Base-by-base conservation (phyloP, 2,113 vertebrate genomes). In the Brachyistius frenatus region DNA sequence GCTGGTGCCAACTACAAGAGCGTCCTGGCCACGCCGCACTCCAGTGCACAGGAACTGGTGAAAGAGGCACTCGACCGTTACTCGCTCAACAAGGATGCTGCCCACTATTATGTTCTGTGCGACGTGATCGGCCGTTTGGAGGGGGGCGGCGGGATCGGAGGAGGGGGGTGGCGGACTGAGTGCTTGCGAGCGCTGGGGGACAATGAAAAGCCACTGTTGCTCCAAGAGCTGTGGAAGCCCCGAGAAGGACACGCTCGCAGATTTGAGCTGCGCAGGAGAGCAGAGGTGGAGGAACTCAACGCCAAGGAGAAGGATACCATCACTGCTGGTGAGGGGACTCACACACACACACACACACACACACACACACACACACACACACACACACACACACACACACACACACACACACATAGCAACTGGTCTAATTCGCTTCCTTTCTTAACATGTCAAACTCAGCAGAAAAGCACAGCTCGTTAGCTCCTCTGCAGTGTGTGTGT, bases 141-240 rank as follows among this genome's bases (percentile, higher is more conserved):
- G 49, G 96, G 91, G 1, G 76, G 89, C 73, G 86, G 86, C 0
- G 76, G 78, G 3, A 74, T 80, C 0, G 84, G 75, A 7, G 90
- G 81, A 7, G 35, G 57, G 3, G 92, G 69, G 9, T 99, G 98
- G 98, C 90, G 95, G 66, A 97, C 93, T 0, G 95, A 96, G 31
- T 97, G 96, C 36, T 73, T 99, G 71, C 94, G 97, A 39, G 96
- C 97, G 0, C 89, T 99, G 16, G 96, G 95, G 0, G 97, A 97
- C 92, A 95, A 97, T 0, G 98, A 99, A 87, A 98, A 98, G 87
- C 98, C 98, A 0, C 95, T 99, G 66, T 88, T 98, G 87, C 95
- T 98, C 73, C 98, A 99, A 79, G 96, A 97, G 46, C 91, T 99
- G 2, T 99, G 98, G 98, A 99, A 98, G 73, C 97, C 98, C 35